Base-by-base conservation (phyloP, 2,797 vertebrate genomes). In the Corythornis leucogaster region DNA sequence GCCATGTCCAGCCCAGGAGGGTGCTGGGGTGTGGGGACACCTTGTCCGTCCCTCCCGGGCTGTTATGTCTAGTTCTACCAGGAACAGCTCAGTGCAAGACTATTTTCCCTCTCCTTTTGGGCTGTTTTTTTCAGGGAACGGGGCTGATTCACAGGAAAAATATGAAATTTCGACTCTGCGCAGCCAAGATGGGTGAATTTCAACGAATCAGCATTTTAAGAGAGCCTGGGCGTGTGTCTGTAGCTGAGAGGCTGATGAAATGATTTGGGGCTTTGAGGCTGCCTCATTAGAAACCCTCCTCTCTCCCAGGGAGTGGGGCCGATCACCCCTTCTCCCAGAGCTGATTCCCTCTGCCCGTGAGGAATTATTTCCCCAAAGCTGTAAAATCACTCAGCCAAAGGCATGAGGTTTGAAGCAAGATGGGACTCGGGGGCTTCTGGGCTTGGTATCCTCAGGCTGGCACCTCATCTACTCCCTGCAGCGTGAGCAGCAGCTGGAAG, bases 131-230 rank as follows among this genome's bases (percentile, higher is more conserved):
- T 71, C 81, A 91, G 80, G 90, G 82, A 96, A 73, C 24, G 80
- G 85, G 90, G 79, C 95, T 96, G 94, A 95, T 95, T 96, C 95
- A 94, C 82, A 74, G 93, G 89, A 95, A 95, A 96, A 95, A 82
- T 94, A 95, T 95, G 92, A 95, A 93, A 93, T 94, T 95, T 94
- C 4, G 28, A 62, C 89, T 95, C 68, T 1, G 9, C 4, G 43
- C 94, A 82, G 94, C 92, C 94, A 95, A 96, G 87, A 95, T 85
- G 92, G 90, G 90, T 1, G 90, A 79, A 93, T 90, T 67, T 62
- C 92, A 64, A 81, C 66, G 85, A 89, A 94, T 94, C 93, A 88
- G 89, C 91, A 93, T 89, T 89, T 91, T 89, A 92, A 85, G 87
- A 85, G 90, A 57, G 57, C n/a, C 80, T 85, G 90, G 83, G 87